Evolutionary conservation across 2,797 vertebrate species (phyloP), one percentile per base, ranked within the genome.

Genomic region (Spinibarbus caldwelli): DNA sequence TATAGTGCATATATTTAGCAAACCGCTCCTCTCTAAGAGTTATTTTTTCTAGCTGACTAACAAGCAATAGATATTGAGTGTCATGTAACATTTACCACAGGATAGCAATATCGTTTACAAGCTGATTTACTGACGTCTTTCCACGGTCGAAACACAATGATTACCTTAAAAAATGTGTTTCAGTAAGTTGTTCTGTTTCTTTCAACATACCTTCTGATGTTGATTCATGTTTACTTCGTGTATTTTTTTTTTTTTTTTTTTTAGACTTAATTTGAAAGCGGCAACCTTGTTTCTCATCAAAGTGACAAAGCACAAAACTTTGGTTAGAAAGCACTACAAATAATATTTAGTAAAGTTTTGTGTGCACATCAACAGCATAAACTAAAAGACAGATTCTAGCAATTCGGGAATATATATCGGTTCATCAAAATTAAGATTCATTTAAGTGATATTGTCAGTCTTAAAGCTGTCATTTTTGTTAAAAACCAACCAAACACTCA

Each of bases 401-500:
- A 19, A 54, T 9, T 54, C 21, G 6, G 10, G 19, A 36, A 68
- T 36, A 4, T 9, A 23, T 68, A 41, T 41, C n/a, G 38, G 11
- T 29, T 29, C 6, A 9, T 17, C 8, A 29, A 72, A 47, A 34
- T 34, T 31, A 52, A 19, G 29, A 52, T 19, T 14, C 0, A 7
- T 66, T 34, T 31, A n/a, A 54, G 11, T 1, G 21, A 54, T 9
- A 29, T 17, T 8, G 8, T 78, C 23, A 77, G 52, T 1, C 4
- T 1, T 38, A n/a, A n/a, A 38, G 34, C 75, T 6, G 14, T 41
- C 15, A 43, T 29, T 14, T 41, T 41, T 41, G 2, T 41, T 2
- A 36, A 31, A 31, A 31, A 31, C 31, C 31, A 21, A 19, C 15
- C 2, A 29, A 68, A n/a, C 64, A 90, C 96, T 95, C 95, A 98